Conservation (phyloP, 2,113 vertebrate genomes). For the Labrus mixtus region DNA sequence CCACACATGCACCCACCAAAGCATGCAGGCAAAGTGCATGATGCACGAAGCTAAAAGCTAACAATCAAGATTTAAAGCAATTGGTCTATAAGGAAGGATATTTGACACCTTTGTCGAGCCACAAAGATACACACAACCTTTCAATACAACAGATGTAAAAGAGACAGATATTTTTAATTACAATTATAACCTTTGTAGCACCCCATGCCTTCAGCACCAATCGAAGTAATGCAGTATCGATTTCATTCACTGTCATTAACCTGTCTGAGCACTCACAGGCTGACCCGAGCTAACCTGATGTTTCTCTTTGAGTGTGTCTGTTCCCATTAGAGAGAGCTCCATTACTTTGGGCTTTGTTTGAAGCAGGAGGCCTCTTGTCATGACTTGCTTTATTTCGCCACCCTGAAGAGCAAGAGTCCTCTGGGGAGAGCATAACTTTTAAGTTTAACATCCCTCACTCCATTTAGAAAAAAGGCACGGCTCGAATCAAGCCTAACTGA, state of each 20-base stretch:
- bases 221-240: constrained; percentile 5
- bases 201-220: not conserved
- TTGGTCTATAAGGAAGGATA: not conserved
- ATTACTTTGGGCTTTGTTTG: constrained; percentile 50
- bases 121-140: not conserved
- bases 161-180: not conserved
- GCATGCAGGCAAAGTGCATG: not conserved
- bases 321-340: constrained; percentile 35
- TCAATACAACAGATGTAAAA: not conserved
- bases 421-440: constrained; percentile 31
- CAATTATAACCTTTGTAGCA: not conserved
- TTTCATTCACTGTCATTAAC: not conserved
- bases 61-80: too few species aligned
- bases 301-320: constrained; percentile 27
- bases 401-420: constrained; percentile 16
- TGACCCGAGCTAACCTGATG: constrained; percentile 5
- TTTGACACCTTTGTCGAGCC: not conserved
- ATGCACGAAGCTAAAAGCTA: not conserved
- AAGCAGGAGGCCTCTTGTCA: constrained; percentile 27
- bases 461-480: not conserved
- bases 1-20: not conserved
- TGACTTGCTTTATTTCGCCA: constrained; percentile 27
- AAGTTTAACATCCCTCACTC: constrained; percentile 30
- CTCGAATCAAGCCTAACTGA: constrained; percentile 17
- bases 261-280: constrained; percentile 20